A percentile compares a stretch with the other conserved stretches of the same genome.
Conservation (phyloP, 2,888 invertebrate species). For the Chrysotoxum bicinctum region DNA sequence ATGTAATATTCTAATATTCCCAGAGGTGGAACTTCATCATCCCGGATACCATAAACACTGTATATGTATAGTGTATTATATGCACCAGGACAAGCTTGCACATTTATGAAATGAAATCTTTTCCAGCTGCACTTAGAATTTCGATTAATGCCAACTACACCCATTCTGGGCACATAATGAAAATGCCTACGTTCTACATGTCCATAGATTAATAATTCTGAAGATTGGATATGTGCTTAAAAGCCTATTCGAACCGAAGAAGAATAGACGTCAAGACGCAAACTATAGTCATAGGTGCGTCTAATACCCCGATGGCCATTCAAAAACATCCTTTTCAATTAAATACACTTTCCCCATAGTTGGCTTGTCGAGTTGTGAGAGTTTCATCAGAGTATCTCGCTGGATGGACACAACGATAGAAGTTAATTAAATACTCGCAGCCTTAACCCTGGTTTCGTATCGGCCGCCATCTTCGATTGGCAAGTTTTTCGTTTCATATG, state of each 20-base stretch:
- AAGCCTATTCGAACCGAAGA: background rate
- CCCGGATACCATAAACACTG: conserved; percentile 17
- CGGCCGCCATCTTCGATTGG: conserved; percentile 35
- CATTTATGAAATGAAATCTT: background rate
- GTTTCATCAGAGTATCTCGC: background rate
- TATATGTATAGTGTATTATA: background rate
- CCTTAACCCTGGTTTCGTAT: conserved; percentile 11
- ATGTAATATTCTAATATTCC: conserved; percentile 19
- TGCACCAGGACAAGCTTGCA: background rate
- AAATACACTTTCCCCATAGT: conserved; percentile 32
- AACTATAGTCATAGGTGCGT: background rate
- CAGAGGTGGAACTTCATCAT: conserved; percentile 43
- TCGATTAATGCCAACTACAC: conserved; percentile 36
- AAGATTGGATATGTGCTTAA: conserved; percentile 23
- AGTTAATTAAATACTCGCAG: conserved; percentile 51
- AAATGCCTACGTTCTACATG: conserved; percentile 15
- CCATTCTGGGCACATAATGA: conserved; percentile 26
- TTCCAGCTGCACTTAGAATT: conserved; percentile 21
- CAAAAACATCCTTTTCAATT: conserved; percentile 49
- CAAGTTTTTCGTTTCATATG: conserved; percentile 9
- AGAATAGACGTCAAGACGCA: background rate
- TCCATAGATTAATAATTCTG: conserved; percentile 12
- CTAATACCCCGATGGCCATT: conserved; percentile 4
- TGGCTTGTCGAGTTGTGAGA: background rate
- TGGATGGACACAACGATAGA: conserved; percentile 17